Conservation (phyloP, 92 coral and sea anemone genomes). For the Phenganax stokvisi region DNA sequence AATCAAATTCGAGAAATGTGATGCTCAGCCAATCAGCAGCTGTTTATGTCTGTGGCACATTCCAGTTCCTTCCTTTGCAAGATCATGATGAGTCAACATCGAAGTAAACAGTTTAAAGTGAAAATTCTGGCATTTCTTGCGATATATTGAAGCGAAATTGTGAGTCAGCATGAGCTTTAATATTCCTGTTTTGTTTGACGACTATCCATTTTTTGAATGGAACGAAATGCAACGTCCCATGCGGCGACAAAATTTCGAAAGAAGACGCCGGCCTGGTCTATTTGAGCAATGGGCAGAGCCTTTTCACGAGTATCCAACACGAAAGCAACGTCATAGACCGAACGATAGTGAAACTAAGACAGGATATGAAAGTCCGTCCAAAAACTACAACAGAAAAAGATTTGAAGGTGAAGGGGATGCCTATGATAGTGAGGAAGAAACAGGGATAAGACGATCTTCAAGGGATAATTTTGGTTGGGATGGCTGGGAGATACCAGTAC, state of each 20-base stretch:
- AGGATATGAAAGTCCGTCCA: not conserved
- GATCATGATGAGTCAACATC: slow-evolving; percentile 24
- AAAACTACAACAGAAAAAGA: not conserved
- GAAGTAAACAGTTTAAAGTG: not conserved
- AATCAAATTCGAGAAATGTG: slow-evolving; percentile 5
- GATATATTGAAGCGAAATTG: not conserved
- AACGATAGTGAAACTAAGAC: not conserved
- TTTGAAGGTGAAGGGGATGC: slow-evolving; percentile 8
- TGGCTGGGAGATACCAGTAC: slow-evolving; percentile 40
- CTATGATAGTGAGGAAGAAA: slow-evolving; percentile 12
- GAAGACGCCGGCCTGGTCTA: slow-evolving; percentile 14
- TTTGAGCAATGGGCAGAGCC: not conserved
- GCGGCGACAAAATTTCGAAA: slow-evolving; percentile 9
- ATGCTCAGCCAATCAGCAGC: not conserved
- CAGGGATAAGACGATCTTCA: not conserved
- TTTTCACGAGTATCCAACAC: not conserved
- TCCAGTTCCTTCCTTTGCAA: slow-evolving; percentile 26
- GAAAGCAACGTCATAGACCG: not conserved
- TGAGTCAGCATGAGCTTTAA: slow-evolving; percentile 13
- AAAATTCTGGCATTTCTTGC: not conserved
- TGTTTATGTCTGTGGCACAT: not conserved
- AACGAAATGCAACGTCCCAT: not conserved
- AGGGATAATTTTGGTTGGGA: slow-evolving; percentile 19
- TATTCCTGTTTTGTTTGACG: slow-evolving; percentile 32
- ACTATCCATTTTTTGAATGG: slow-evolving; percentile 6